Evolutionary conservation across 2,888 invertebrate species (phyloP).

Genomic region (Agriopis leucophaearia): DNA sequence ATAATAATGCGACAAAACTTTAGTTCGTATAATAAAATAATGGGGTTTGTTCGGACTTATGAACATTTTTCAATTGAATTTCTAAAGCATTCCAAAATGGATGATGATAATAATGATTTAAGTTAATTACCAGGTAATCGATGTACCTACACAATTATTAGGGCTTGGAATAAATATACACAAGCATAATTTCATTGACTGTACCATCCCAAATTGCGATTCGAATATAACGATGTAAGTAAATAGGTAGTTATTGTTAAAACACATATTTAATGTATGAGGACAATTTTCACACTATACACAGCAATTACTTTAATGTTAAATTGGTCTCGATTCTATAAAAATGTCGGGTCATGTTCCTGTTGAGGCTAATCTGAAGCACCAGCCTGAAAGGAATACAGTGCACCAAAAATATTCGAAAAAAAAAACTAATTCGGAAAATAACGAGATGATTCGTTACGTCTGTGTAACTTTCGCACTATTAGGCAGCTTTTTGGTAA

Average conservation of each 20-base stretch:
- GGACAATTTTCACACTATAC: slow-evolving; percentile 14
- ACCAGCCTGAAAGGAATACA: neutral
- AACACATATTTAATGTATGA: slow-evolving; percentile 6
- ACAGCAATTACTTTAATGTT: slow-evolving; percentile 20
- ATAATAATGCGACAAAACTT: too few relatives aligned
- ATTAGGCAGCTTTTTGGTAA: slow-evolving; percentile 28
- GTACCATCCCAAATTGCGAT: slow-evolving; percentile 7
- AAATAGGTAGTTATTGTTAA: slow-evolving; percentile 1
- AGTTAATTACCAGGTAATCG: too few relatives aligned
- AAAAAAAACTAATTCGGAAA: neutral
- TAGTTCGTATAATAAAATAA: too few relatives aligned
- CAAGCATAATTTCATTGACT: neutral
- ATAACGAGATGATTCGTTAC: slow-evolving; percentile 29
- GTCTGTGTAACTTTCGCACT: slow-evolving; percentile 24
- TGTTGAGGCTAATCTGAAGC: slow-evolving; percentile 1
- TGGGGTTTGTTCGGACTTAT: too few relatives aligned
- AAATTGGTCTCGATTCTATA: slow-evolving; percentile 24
- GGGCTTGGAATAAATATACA: too few relatives aligned
- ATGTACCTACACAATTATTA: too few relatives aligned
- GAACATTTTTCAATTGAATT: too few relatives aligned
- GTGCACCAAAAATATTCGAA: neutral
- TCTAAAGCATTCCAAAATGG: too few relatives aligned
- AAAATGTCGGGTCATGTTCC: slow-evolving; percentile 15
- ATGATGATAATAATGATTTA: too few relatives aligned
- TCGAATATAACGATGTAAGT: slow-evolving; percentile 3